These are phyloP conservation scores for Lacanobia oleracea DNA, from an alignment of 2,888 invertebrate species.

Conservation along the genomic window DNA sequence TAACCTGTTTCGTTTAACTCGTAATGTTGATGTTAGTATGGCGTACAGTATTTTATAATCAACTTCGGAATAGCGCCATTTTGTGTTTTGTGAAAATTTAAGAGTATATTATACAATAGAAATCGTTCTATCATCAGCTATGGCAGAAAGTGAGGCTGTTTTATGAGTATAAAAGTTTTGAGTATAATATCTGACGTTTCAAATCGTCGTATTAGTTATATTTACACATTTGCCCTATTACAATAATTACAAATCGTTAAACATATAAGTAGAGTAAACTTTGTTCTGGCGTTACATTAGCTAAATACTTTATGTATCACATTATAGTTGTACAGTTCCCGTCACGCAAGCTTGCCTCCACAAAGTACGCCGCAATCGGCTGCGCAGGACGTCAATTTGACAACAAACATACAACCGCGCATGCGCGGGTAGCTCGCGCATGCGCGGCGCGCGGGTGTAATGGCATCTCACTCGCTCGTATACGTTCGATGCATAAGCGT, in stretches of 20 bases:
- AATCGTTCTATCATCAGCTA: background rate
- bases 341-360: no score
- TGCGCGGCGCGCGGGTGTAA: no score
- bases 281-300: background rate
- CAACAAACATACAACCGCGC: no score
- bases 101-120: background rate
- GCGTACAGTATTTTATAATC: no score
- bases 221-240: slow-evolving; percentile 25
- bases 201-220: slow-evolving; percentile 1
- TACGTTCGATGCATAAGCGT: no score
- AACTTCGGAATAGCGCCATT: background rate
- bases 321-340: no score
- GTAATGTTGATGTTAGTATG: no score
- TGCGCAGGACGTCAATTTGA: no score
- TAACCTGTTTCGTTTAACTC: no score
- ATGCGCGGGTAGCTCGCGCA: no score
- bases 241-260: background rate
- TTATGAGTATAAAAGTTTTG: background rate
- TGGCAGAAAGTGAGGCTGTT: background rate
- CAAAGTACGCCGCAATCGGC: no score
- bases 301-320: slow-evolving; percentile 23
- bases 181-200: background rate
- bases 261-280: slow-evolving; percentile 5
- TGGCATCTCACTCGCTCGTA: no score
- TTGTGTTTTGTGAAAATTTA: background rate